Evolutionary conservation across 2,113 vertebrate species (phyloP).

Genomic region (Tachuris rubrigastra): DNA sequence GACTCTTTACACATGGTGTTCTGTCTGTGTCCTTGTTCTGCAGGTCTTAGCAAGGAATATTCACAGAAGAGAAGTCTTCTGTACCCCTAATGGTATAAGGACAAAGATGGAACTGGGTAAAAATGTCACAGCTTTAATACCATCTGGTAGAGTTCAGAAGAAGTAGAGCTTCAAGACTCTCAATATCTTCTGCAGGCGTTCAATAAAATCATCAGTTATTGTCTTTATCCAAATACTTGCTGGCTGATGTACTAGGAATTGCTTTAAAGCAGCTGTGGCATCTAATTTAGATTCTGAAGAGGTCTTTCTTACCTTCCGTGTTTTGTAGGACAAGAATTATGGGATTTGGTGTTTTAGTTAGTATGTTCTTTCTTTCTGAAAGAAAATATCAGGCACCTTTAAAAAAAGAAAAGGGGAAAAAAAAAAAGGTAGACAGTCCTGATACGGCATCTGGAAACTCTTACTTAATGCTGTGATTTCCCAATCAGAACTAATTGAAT

Average conservation of each 20-base stretch:
- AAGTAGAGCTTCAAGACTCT: background rate
- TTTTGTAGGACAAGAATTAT: background rate
- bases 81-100: background rate
- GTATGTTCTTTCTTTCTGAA: background rate
- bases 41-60: background rate
- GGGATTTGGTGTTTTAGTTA: background rate
- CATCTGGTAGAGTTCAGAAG: background rate
- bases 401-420: background rate
- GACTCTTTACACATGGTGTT: background rate
- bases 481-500: background rate
- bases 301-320: background rate
- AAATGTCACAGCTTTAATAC: background rate
- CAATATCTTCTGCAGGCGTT: background rate
- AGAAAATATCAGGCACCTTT: background rate
- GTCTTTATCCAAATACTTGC: background rate
- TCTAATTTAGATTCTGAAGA: background rate
- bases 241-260: background rate
- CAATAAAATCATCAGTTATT: background rate
- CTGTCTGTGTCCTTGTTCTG: background rate
- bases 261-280: background rate
- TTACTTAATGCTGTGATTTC: background rate
- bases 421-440: background rate
- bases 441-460: background rate
- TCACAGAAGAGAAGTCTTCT: background rate
- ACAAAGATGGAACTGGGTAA: background rate